Conservation (phyloP, 2,888 invertebrate species). For the Pyrrhosoma nymphula region DNA sequence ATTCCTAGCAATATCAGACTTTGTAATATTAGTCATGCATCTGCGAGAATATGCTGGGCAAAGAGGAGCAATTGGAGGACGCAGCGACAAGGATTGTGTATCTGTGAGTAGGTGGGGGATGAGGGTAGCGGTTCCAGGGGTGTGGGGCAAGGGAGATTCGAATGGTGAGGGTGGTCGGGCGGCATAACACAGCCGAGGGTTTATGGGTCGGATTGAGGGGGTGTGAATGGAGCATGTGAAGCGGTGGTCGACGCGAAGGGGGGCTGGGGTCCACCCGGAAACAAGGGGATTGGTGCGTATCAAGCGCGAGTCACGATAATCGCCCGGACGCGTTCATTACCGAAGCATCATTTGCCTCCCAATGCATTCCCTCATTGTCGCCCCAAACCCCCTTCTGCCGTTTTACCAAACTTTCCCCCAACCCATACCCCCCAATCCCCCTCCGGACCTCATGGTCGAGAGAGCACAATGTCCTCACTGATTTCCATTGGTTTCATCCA, state of each 20-base stretch:
- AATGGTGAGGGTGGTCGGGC: background rate
- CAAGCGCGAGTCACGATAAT: slow-evolving; percentile 53
- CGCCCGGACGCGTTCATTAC: slow-evolving; percentile 63
- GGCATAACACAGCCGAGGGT: background rate
- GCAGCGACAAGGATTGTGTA: background rate
- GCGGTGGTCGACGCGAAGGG: background rate
- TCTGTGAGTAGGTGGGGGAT: background rate
- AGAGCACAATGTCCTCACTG: background rate
- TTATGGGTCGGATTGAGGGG: background rate
- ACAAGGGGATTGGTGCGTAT: background rate
- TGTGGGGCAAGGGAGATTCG: background rate
- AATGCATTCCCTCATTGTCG: slow-evolving; percentile 56
- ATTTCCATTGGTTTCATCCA: slow-evolving; percentile 20
- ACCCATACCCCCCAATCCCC: background rate
- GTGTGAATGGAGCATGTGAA: background rate
- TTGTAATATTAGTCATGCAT: background rate
- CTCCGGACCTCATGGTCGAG: background rate
- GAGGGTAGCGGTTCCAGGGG: background rate
- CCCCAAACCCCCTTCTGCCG: background rate
- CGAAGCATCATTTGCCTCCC: slow-evolving; percentile 62
- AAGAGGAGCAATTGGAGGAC: background rate
- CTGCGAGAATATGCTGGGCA: background rate
- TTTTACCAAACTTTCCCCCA: background rate
- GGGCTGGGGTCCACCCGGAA: background rate
- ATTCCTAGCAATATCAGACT: no score